A percentile compares a stretch with the other conserved stretches of the same genome.
These are phyloP conservation scores for Harpagoxenus sublaevis DNA, from an alignment of 2,888 invertebrate species.

Conservation along the genomic window DNA sequence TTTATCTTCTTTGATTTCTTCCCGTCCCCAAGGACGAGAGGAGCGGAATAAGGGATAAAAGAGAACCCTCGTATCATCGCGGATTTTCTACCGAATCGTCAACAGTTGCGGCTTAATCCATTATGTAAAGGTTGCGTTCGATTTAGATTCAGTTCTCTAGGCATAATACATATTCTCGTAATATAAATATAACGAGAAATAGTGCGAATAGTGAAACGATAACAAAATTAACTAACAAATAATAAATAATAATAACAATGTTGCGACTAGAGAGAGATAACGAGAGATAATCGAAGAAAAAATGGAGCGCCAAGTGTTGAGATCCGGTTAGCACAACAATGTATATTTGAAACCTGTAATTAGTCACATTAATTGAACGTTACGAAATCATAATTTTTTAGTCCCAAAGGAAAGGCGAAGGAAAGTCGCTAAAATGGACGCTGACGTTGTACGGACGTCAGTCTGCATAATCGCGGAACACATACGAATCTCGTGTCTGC, in stretches of 20 bases:
- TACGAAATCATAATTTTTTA: neutral
- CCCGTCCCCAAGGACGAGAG: conserved; percentile 26
- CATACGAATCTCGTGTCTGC: conserved; percentile 50
- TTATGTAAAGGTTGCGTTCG: conserved; percentile 66
- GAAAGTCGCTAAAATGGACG: neutral
- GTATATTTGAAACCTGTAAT: neutral
- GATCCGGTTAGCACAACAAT: neutral
- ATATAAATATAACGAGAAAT: conserved; percentile 41
- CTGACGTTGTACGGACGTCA: neutral
- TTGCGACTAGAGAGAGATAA: neutral
- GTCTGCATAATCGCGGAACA: conserved; percentile 31
- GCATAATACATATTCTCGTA: conserved; percentile 26
- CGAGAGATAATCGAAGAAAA: neutral
- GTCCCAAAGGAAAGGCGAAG: neutral
- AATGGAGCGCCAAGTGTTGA: neutral
- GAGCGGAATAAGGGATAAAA: neutral
- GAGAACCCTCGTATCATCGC: conserved; percentile 59
- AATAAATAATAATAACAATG: neutral
- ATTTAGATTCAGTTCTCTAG: conserved; percentile 54
- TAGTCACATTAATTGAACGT: neutral
- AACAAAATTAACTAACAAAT: no score
- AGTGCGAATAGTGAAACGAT: no score
- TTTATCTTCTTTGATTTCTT: neutral
- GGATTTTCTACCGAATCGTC: conserved; percentile 70
- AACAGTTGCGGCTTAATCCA: conserved; percentile 68